Evolutionary conservation across 2,888 invertebrate genomes (phyloP).

Genomic region (Chymomyza procnemis): DNA sequence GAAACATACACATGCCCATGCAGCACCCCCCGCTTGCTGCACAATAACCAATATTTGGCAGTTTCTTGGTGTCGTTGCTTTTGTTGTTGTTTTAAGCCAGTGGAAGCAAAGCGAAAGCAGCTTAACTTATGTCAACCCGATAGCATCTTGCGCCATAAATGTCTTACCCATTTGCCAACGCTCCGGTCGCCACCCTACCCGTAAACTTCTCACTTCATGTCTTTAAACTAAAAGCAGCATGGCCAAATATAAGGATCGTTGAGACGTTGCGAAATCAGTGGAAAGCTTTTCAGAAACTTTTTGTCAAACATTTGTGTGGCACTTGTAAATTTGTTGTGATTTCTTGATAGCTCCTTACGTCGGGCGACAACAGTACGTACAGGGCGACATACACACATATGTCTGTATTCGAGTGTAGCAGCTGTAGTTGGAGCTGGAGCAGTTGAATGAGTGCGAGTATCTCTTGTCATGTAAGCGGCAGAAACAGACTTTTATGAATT

Average conservation of each 20-base stretch:
- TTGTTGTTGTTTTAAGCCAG: constrained; percentile 49
- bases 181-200: not conserved
- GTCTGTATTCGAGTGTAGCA: constrained; percentile 1
- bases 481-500: constrained; percentile 59
- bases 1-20: constrained; percentile 23
- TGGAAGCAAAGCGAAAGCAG: constrained; percentile 58
- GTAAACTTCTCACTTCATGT: no score
- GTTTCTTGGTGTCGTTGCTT: constrained; percentile 20
- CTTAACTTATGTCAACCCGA: constrained; percentile 72
- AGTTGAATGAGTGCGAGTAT: constrained; percentile 19
- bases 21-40: constrained; percentile 26
- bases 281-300: constrained; percentile 67
- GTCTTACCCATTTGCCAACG: constrained; percentile 40
- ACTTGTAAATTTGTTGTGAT: constrained; percentile 72
- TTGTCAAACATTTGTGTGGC: constrained; percentile 72
- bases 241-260: constrained; percentile 53
- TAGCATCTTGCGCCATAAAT: constrained; percentile 68
- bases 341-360: constrained; percentile 67
- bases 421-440: constrained; percentile 13
- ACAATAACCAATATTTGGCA: constrained; percentile 24
- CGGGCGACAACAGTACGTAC: constrained; percentile 13
- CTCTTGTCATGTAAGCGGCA: constrained; percentile 21
- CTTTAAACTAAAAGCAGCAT: not conserved
- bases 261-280: constrained; percentile 68
- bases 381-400: not conserved